Evolutionary conservation across 2,797 vertebrate genomes (phyloP).

Genomic region (Cossypha dichroa): DNA sequence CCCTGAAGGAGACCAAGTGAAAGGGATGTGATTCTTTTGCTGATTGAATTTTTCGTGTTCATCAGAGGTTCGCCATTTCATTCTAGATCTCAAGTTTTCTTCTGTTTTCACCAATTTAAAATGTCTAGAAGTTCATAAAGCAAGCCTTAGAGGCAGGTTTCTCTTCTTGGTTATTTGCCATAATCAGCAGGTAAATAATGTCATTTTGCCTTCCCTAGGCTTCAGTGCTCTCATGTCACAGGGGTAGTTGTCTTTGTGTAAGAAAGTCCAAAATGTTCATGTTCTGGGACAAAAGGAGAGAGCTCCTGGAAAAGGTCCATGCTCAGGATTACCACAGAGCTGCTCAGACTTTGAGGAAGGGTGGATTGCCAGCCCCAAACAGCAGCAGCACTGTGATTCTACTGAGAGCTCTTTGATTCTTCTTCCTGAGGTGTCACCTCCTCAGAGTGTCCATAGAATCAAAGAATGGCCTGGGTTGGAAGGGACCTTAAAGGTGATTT

Average conservation of each 20-base stretch:
- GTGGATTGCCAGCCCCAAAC: neutral
- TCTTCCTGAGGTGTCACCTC: neutral
- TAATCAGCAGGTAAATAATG: neutral
- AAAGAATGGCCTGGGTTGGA: neutral
- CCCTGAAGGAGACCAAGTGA: neutral
- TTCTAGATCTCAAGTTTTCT: neutral
- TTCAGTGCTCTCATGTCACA: neutral
- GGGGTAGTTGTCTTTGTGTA: neutral
- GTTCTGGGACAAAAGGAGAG: neutral
- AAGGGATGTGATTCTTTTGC: neutral
- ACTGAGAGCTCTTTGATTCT: neutral
- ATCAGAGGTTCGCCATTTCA: neutral
- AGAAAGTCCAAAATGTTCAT: neutral
- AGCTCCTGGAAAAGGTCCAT: neutral
- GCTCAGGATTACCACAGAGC: neutral
- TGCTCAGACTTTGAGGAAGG: neutral
- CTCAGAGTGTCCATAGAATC: neutral
- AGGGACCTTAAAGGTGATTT: neutral
- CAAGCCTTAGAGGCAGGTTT: neutral
- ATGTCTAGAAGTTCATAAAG: neutral
- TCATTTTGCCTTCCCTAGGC: neutral
- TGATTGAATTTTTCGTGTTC: neutral
- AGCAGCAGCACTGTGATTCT: accelerated
- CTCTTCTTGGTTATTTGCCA: neutral
- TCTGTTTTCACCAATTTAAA: neutral